These are phyloP conservation scores for Diplosoma virens DNA, from an alignment of 23 tunicate genomes.

Conservation along the genomic window DNA sequence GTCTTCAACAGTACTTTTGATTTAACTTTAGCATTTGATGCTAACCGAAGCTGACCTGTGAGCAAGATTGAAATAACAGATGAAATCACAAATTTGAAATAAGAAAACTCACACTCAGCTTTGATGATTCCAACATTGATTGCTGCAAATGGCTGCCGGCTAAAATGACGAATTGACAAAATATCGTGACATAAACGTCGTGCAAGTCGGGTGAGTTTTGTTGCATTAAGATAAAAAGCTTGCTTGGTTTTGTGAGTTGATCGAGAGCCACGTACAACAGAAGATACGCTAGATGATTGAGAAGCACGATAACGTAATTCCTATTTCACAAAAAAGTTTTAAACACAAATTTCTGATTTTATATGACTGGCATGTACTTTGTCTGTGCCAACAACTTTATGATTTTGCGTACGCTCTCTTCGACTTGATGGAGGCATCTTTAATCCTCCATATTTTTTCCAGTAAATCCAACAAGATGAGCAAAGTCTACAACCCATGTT, in stretches of 20 bases:
- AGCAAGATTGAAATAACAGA: too few species aligned
- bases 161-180: constrained; percentile 51
- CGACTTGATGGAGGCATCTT: constrained; percentile 89
- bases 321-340: constrained; percentile 12
- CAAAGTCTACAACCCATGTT: constrained; percentile 83
- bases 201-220: constrained; percentile 76
- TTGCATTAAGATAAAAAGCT: constrained; percentile 85
- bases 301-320: constrained; percentile 82
- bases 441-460: constrained; percentile 99
- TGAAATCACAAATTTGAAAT: neutral
- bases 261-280: constrained; percentile 39
- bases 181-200: constrained; percentile 77
- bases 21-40: constrained; percentile 39
- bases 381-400: constrained; percentile 87
- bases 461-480: constrained; percentile 92
- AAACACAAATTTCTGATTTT: neutral
- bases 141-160: constrained; percentile 74
- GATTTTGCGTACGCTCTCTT: constrained; percentile 62
- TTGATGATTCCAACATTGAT: constrained; percentile 81
- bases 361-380: constrained; percentile 18
- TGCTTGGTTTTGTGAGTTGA: constrained; percentile 85
- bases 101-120: constrained; percentile 75
- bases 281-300: constrained; percentile 11
- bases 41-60: constrained; percentile 74
- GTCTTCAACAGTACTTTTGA: constrained; percentile 30